These are phyloP conservation scores for Xylota segnis DNA, from an alignment of 2,888 invertebrate genomes.

Conservation along the genomic window DNA sequence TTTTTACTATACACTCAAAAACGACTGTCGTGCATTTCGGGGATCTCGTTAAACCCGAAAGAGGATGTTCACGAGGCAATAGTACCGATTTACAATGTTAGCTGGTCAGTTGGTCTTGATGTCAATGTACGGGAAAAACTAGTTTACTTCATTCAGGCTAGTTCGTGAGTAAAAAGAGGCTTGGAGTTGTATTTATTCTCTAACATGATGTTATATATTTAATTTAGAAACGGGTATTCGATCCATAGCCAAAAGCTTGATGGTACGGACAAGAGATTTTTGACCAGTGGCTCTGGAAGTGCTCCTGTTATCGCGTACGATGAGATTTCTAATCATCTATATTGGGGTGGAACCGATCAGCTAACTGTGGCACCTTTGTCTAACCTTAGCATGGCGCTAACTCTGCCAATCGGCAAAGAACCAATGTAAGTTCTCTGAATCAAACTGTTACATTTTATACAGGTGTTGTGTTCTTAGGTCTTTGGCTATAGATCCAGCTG, in stretches of 20 bases:
- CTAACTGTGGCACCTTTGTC: conserved; percentile 89
- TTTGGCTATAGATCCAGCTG: conserved; percentile 89
- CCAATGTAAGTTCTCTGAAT: conserved; percentile 85
- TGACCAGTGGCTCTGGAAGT: conserved; percentile 87
- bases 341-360: conserved; percentile 90
- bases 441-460: background rate
- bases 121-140: conserved; percentile 87
- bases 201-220: conserved; percentile 55
- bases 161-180: conserved; percentile 80
- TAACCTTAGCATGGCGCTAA: conserved; percentile 86
- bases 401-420: conserved; percentile 86
- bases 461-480: conserved; percentile 84
- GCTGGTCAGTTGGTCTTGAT: conserved; percentile 89
- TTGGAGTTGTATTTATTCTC: background rate
- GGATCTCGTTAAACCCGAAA: conserved; percentile 84
- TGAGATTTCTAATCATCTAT: conserved; percentile 92
- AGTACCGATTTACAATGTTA: conserved; percentile 89
- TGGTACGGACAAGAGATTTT: conserved; percentile 86
- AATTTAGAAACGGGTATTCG: conserved; percentile 84
- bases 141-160: conserved; percentile 88
- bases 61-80: conserved; percentile 85
- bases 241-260: conserved; percentile 88
- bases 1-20: conserved; percentile 89
- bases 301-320: conserved; percentile 91
- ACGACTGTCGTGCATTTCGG: conserved; percentile 89